phyloP scores from a whole-genome alignment of 2,113 vertebrate genomes.

The Syngnathus scovelli region DNA sequence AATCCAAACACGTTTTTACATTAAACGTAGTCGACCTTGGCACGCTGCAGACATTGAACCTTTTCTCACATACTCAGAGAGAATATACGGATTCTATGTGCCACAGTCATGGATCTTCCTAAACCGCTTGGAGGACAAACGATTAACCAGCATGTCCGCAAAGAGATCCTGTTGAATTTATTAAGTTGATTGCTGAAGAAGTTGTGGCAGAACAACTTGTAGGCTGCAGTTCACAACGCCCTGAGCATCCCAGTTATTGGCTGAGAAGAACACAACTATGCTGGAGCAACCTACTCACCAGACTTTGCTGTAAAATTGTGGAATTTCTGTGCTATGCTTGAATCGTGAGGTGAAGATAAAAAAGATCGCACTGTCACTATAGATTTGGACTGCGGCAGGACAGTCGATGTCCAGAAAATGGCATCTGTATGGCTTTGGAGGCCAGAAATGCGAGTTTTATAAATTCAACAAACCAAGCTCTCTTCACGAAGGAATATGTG shows the following conservation, averaged over 20 bases:
- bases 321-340: slow-evolving; percentile 9
- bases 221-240: background rate
- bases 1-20: no score
- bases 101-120: background rate
- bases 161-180: background rate
- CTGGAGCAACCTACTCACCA: background rate
- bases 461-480: slow-evolving; percentile 22
- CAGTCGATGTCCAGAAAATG: background rate
- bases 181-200: background rate
- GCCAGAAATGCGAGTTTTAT: background rate
- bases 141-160: background rate
- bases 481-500: slow-evolving; percentile 24
- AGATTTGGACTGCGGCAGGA: slow-evolving; percentile 11
- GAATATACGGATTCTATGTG: no score
- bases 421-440: background rate
- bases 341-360: slow-evolving; percentile 27
- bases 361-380: slow-evolving; percentile 15
- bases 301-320: background rate
- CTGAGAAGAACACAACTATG: background rate
- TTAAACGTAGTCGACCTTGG: no score
- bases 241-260: background rate
- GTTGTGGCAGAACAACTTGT: background rate
- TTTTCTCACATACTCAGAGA: no score
- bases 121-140: no score
- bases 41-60: no score